These are phyloP conservation scores for Caenorhabditis tropicalis DNA, from an alignment of 1,140 invertebrate species.

Conservation along the genomic window DNA sequence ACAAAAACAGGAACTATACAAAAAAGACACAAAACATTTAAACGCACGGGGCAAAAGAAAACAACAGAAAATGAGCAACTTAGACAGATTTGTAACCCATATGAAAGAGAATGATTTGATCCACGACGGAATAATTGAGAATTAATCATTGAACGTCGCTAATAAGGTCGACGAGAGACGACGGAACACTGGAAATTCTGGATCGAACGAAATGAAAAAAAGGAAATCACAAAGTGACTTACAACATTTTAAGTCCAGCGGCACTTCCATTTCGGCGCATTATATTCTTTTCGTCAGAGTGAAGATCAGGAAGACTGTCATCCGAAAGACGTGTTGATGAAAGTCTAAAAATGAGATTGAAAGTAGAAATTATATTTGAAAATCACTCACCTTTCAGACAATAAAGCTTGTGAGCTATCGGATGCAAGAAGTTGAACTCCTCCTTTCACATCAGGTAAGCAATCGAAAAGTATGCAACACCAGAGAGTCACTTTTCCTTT, in stretches of 20 bases:
- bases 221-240: not conserved
- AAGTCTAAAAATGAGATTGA: slow-evolving; percentile 19
- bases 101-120: not conserved
- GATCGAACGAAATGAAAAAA: not conserved
- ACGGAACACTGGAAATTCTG: slow-evolving; percentile 45
- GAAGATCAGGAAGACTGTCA: slow-evolving; percentile 66
- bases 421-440: slow-evolving; percentile 37
- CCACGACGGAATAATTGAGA: not conserved
- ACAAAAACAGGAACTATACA: not conserved
- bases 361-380: not conserved
- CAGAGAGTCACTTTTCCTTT: slow-evolving; percentile 63
- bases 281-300: slow-evolving; percentile 71
- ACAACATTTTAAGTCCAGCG: slow-evolving; percentile 56
- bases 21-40: not conserved
- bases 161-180: slow-evolving; percentile 50
- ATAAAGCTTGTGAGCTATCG: slow-evolving; percentile 66
- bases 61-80: slow-evolving; percentile 29
- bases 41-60: not conserved
- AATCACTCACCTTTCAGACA: slow-evolving; percentile 27
- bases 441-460: slow-evolving; percentile 67
- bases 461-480: slow-evolving; percentile 67
- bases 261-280: slow-evolving; percentile 54
- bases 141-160: slow-evolving; percentile 15
- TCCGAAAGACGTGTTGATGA: slow-evolving; percentile 64
- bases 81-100: slow-evolving; percentile 24